Evolutionary conservation across 2,888 invertebrate species (phyloP).

Genomic region (Nezara viridula): DNA sequence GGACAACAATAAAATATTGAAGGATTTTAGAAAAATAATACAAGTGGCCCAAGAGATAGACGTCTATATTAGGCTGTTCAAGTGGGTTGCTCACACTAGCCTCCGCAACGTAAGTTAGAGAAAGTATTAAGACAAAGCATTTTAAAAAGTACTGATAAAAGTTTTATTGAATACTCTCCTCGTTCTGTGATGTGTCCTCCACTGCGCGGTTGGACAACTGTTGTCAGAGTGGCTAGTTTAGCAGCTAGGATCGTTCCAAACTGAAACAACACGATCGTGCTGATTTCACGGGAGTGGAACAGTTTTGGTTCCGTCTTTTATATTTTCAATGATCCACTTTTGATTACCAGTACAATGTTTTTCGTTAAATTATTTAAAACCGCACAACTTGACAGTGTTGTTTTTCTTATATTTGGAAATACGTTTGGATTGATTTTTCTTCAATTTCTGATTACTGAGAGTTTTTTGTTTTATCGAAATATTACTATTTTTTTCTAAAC

Average conservation of each 20-base stretch:
- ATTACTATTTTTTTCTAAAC: not conserved
- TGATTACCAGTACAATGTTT: not conserved
- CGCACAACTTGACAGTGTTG: not conserved
- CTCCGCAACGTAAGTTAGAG: too few relatives aligned
- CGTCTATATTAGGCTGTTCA: too few relatives aligned
- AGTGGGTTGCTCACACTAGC: too few relatives aligned
- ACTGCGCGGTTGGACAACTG: not conserved
- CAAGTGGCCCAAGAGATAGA: too few relatives aligned
- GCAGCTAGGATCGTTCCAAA: not conserved
- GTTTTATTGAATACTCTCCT: not conserved
- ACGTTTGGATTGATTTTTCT: not conserved
- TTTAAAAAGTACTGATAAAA: not conserved
- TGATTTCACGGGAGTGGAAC: not conserved
- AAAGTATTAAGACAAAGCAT: too few relatives aligned
- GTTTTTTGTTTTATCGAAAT: not conserved
- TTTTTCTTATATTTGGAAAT: not conserved
- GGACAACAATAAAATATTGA: too few relatives aligned
- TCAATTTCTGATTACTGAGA: not conserved
- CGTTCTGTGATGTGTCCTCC: not conserved
- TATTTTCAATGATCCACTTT: not conserved
- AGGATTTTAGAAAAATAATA: too few relatives aligned
- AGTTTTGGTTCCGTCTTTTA: not conserved
- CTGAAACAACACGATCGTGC: not conserved
- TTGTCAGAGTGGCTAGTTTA: not conserved
- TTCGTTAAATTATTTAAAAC: not conserved